Conservation (phyloP, 2,113 vertebrate species). For the Perca fluviatilis region DNA sequence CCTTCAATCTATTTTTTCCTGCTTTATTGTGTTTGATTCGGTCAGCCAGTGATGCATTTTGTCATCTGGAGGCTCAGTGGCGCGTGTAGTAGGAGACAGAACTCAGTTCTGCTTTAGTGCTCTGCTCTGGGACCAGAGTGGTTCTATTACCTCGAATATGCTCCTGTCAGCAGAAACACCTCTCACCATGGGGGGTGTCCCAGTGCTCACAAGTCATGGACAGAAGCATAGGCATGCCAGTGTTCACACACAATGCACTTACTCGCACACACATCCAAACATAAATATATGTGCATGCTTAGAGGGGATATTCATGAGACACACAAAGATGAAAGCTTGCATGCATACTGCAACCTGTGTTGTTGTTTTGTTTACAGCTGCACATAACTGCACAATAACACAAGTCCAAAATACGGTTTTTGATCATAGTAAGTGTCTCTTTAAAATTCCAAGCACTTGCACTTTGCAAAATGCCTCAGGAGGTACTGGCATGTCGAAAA, state of each 20-base stretch:
- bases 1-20: constrained; percentile 63
- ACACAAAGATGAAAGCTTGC: background rate
- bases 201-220: constrained; percentile 50
- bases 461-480: background rate
- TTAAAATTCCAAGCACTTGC: constrained; percentile 13
- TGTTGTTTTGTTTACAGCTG: constrained; percentile 4
- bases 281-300: background rate
- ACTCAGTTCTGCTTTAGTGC: constrained; percentile 80
- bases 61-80: constrained; percentile 77
- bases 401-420: background rate
- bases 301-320: background rate
- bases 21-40: constrained; percentile 76
- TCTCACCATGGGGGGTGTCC: constrained; percentile 49
- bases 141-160: constrained; percentile 83
- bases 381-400: background rate
- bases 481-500: background rate
- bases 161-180: constrained; percentile 82
- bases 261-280: background rate
- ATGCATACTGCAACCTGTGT: background rate
- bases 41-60: constrained; percentile 75
- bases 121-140: constrained; percentile 71
- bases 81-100: constrained; percentile 78
- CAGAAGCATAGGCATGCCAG: constrained; percentile 1
- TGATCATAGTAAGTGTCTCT: constrained; percentile 21
- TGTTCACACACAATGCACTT: constrained; percentile 4